These are phyloP conservation scores for Aphrocallistes beatrix DNA, from an alignment of 37 sponge, comb jelly and placozoan genomes.

Conservation along the genomic window DNA sequence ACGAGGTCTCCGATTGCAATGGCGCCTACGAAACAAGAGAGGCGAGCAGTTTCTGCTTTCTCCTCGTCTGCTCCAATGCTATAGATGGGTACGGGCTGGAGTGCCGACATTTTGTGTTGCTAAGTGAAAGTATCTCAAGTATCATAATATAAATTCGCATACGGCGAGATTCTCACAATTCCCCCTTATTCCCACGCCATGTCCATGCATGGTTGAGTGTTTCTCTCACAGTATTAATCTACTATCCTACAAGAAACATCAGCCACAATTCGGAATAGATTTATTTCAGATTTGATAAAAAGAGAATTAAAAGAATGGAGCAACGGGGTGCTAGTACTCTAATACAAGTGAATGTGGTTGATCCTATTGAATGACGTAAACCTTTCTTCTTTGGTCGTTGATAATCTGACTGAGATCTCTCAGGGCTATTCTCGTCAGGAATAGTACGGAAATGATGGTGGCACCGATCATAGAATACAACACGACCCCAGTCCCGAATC, in stretches of 20 bases:
- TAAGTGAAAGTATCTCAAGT: too few relatives aligned
- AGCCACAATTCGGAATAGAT: too few relatives aligned
- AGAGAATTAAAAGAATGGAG: too few relatives aligned
- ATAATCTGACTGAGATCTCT: neutral
- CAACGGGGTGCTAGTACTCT: too few relatives aligned
- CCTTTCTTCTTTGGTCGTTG: neutral
- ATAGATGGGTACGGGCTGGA: slow-evolving; percentile 50
- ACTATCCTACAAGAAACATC: too few relatives aligned
- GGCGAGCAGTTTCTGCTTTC: slow-evolving; percentile 77
- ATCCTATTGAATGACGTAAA: neutral
- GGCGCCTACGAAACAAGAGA: slow-evolving; percentile 92
- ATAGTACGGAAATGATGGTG: neutral
- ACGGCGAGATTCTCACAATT: too few relatives aligned
- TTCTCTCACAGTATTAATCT: too few relatives aligned
- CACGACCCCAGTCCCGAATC: neutral
- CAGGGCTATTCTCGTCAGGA: neutral
- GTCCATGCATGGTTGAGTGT: too few relatives aligned
- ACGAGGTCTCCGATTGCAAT: slow-evolving; percentile 98
- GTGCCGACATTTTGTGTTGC: neutral
- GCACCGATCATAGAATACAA: neutral
- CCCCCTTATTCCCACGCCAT: too few relatives aligned
- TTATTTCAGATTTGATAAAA: too few relatives aligned
- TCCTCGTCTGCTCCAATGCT: slow-evolving; percentile 87
- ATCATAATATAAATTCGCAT: too few relatives aligned
- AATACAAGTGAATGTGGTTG: too few relatives aligned